Evolutionary conservation across 2,888 invertebrate genomes (phyloP), one percentile per base, ranked within the genome.

Genomic region (Ariolimax columbianus): DNA sequence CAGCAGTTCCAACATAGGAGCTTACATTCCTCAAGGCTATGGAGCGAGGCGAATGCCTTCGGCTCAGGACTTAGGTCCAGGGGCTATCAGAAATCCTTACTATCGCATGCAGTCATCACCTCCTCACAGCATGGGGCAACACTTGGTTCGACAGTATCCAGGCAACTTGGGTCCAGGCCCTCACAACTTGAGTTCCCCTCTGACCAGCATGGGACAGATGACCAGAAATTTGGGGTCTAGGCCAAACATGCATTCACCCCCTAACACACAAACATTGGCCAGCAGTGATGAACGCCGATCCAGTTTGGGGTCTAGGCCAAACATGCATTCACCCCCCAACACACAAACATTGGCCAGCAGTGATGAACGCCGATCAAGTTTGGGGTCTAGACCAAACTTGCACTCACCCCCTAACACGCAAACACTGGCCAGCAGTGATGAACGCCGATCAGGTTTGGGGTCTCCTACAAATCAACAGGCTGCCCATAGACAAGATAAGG

Each of bases 161-260:
- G 78, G 59, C 19, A 66, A 23, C 33, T 36, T 63, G 33, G 36
- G 47, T 0, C 66, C 75, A 59, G 51, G 75, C 2, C 23, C 72
- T 9, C 80, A 72, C 40, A 38, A 30, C 30, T 70, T 77, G 77
- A 68, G 75, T 55, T 84, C 86, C n/a, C 87, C 87, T 14, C 73
- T 87, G 43, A 82, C 84, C 47, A 84, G 86, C n/a, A 82, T 87
- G 70, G 87, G 87, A 23, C 87, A 87, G 77, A 87, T 87, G 87
- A 68, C 86, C 43, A 79, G 73, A 63, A 83, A 86, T 33, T 63
- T 78, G 36, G 81, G 86, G 17, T 43, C 43, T 30, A 77, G 36
- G 6, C 36, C 47, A 51, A 51, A 59, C 40, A 68, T 83, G 75
- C 83, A 83, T 33, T 80, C 77, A 14, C 43, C 77, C n/a, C 38